Percentiles rank a stretch among this genome's conserved stretches.
phyloP scores from a whole-genome alignment of 2,888 invertebrate genomes.

The Hypolimnas misippus region DNA sequence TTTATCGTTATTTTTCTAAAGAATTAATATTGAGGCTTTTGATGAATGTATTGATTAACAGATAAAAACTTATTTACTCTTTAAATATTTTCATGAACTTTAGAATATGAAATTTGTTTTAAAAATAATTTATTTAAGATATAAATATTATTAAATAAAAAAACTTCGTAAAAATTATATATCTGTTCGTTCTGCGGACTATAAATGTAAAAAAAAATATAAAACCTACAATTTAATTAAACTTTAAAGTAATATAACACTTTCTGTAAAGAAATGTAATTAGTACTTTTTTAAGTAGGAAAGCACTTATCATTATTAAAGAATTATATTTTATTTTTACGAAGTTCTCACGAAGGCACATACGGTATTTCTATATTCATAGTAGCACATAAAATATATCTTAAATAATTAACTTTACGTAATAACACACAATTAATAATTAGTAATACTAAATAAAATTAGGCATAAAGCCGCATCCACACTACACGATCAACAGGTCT shows the following conservation, averaged over 20 bases:
- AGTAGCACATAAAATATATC: background rate
- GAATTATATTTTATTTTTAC: background rate
- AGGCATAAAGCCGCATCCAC: background rate
- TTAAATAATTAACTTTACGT: background rate
- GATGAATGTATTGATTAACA: no score
- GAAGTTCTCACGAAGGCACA: conserved; percentile 14
- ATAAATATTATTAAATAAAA: background rate
- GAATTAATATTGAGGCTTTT: no score
- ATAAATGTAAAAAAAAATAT: background rate
- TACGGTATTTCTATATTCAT: no score
- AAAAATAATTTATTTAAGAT: conserved; percentile 31
- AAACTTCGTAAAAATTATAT: no score
- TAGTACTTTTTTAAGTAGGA: no score
- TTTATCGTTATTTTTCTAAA: no score
- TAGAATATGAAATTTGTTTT: background rate
- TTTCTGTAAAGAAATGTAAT: no score
- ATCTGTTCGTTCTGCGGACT: background rate
- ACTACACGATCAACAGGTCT: conserved; percentile 67
- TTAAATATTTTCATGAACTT: no score
- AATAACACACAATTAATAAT: background rate
- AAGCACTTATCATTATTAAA: no score
- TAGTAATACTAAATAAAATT: background rate
- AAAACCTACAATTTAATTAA: background rate
- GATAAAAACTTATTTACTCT: no score
- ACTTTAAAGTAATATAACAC: no score